A percentile compares a stretch with the other conserved stretches of the same genome.
Conservation (phyloP, 2,888 invertebrate species). For the Drosophila demipolita region DNA sequence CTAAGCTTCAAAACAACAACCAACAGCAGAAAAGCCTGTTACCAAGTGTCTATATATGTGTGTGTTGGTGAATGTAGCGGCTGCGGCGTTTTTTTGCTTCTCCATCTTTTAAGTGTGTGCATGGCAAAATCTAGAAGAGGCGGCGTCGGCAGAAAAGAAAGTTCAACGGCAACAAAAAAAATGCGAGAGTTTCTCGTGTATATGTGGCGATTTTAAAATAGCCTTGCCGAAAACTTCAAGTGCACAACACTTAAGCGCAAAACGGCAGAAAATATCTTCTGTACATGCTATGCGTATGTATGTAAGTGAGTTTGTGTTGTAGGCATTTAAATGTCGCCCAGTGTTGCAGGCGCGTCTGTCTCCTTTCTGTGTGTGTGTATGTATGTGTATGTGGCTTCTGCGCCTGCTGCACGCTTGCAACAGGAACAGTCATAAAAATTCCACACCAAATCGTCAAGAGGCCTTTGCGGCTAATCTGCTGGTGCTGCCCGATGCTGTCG, state of each 20-base stretch:
- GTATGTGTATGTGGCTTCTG: constrained; percentile 37
- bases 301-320: constrained; percentile 44
- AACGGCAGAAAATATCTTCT: constrained; percentile 66
- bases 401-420: constrained; percentile 46
- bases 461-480: constrained; percentile 51
- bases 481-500: constrained; percentile 3
- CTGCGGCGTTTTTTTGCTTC: constrained; percentile 49
- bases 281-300: constrained; percentile 55
- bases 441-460: constrained; percentile 40
- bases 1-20: constrained; percentile 14
- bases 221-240: constrained; percentile 78
- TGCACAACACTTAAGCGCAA: constrained; percentile 67
- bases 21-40: constrained; percentile 12
- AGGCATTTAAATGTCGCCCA: constrained; percentile 59
- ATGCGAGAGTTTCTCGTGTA: constrained; percentile 56
- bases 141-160: constrained; percentile 79
- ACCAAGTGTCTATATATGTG: constrained; percentile 34
- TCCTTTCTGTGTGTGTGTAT: constrained; percentile 22
- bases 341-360: constrained; percentile 50
- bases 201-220: constrained; percentile 76
- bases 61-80: constrained; percentile 59
- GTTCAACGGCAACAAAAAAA: constrained; percentile 68
- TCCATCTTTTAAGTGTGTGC: constrained; percentile 56
- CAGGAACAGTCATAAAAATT: constrained; percentile 71
- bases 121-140: constrained; percentile 80